phyloP scores from a whole-genome alignment of 2,113 vertebrate species.

The Tamias sibiricus region DNA sequence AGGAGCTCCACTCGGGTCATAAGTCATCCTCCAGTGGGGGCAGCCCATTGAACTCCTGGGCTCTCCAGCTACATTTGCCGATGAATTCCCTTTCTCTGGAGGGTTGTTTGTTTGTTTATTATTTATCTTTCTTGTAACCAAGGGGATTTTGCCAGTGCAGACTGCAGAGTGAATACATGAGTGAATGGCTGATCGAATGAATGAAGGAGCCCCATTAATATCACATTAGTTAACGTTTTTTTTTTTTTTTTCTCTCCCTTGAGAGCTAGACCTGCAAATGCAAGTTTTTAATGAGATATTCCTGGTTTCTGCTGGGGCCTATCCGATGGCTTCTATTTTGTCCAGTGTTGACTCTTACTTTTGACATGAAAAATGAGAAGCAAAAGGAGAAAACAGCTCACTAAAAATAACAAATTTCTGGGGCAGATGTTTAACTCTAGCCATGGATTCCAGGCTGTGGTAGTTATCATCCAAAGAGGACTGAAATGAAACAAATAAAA shows the following conservation, averaged over 20 bases:
- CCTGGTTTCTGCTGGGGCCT: conserved; percentile 38
- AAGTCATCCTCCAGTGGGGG: neutral
- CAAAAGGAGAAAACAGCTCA: conserved; percentile 50
- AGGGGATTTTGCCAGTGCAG: neutral
- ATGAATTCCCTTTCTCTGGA: neutral
- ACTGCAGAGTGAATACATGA: neutral
- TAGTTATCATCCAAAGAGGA: neutral
- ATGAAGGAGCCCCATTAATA: conserved; percentile 5
- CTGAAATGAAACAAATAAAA: neutral
- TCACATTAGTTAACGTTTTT: neutral
- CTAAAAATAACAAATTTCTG: conserved; percentile 40
- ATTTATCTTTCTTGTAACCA: conserved; percentile 13
- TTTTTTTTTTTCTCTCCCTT: conserved; percentile 53
- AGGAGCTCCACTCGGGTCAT: neutral
- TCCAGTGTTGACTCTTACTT: conserved; percentile 48
- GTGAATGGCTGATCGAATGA: neutral
- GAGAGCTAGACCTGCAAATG: conserved; percentile 36
- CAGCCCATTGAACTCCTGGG: neutral
- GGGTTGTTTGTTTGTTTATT: neutral
- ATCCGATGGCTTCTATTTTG: conserved; percentile 56
- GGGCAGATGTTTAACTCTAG: neutral
- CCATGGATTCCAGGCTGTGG: neutral
- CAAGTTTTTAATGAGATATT: conserved; percentile 46
- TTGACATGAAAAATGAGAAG: conserved; percentile 56
- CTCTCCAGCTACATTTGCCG: neutral